Base-by-base conservation (phyloP, 1,140 invertebrate genomes). In the Medauroidea extradentata region DNA sequence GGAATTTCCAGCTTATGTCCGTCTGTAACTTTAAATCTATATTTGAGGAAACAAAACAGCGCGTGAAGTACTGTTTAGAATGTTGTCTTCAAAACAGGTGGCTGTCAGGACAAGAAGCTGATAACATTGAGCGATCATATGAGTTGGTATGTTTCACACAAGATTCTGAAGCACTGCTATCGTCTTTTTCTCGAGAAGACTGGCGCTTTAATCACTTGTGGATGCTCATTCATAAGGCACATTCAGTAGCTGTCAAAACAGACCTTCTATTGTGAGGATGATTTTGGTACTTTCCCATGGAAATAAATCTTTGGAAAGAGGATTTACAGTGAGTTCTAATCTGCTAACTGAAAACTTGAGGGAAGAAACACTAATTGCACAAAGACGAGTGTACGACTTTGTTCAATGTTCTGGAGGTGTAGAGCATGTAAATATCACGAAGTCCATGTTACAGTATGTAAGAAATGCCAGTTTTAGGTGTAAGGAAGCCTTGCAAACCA, bases 271-370 rank as follows among this genome's bases (percentile, higher is more conserved):
- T 27, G 7, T 65, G 5, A 48, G 61, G 51, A 63, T 61, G 46
- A 38, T 61, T n/a, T 44, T 63, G 1, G 61, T 61, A 16, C 53
- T 65, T 18, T 65, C 56, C 14, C 58, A 63, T 58, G 62, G 59
- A 34, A 34, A 34, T 34, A 11, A 4, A 34, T 34, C 29, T 7
- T 34, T 34, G 29, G 29, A 34, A 34, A 59, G 59, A 55, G 59
- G 64, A 38, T 65, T 65, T 49, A 62, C 63, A 34, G 29, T 34
- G 29, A 34, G 11, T 34, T 34, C 29, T 34, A 34, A 34, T 34
- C 29, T 34, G 29, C 18, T 65, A 11, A 34, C 61, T 1, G 62
- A 65, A 59, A 63, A 65, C 48, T 50, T 48, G 14, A 19, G 50
- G 24, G 25, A 63, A 19, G 46, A 54, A 42, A 59, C 59, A 4